Percentiles rank a stretch among this genome's conserved stretches.
These are phyloP conservation scores for Odontothrips loti DNA, from an alignment of 2,888 invertebrate genomes.

Conservation along the genomic window DNA sequence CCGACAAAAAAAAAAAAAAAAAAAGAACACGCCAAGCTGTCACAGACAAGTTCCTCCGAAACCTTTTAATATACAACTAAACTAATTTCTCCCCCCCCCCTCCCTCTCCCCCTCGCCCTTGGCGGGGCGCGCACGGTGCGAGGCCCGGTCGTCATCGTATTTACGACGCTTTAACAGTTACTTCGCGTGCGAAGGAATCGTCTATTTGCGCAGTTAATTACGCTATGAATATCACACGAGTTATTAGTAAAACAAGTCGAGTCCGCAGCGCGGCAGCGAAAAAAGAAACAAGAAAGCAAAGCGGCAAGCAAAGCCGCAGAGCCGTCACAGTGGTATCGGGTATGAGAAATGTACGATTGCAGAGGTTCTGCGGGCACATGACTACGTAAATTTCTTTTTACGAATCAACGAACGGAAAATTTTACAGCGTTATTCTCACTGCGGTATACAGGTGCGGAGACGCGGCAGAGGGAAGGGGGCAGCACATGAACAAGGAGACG, in stretches of 20 bases:
- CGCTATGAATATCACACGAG: conserved; percentile 1
- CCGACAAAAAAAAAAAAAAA: too few relatives aligned
- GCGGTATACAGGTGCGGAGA: too few relatives aligned
- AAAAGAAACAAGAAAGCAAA: not conserved
- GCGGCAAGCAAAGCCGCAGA: too few relatives aligned
- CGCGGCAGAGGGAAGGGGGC: too few relatives aligned
- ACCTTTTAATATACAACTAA: not conserved
- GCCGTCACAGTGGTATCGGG: too few relatives aligned
- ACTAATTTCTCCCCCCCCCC: not conserved
- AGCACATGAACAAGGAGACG: not conserved
- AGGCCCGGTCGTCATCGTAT: not conserved
- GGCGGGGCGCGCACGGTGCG: not conserved
- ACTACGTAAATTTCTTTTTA: too few relatives aligned
- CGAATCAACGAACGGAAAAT: too few relatives aligned
- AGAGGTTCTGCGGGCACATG: too few relatives aligned
- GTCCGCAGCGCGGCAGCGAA: too few relatives aligned
- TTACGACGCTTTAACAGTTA: conserved; percentile 8
- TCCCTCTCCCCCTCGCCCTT: not conserved
- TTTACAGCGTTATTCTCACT: too few relatives aligned
- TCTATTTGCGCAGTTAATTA: conserved; percentile 15
- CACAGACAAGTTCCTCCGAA: not conserved
- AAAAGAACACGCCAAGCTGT: too few relatives aligned
- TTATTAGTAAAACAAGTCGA: not conserved
- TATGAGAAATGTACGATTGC: too few relatives aligned
- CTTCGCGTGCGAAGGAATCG: not conserved